Base-by-base conservation (phyloP, 2,113 vertebrate genomes). In the Ailurus styani region DNA sequence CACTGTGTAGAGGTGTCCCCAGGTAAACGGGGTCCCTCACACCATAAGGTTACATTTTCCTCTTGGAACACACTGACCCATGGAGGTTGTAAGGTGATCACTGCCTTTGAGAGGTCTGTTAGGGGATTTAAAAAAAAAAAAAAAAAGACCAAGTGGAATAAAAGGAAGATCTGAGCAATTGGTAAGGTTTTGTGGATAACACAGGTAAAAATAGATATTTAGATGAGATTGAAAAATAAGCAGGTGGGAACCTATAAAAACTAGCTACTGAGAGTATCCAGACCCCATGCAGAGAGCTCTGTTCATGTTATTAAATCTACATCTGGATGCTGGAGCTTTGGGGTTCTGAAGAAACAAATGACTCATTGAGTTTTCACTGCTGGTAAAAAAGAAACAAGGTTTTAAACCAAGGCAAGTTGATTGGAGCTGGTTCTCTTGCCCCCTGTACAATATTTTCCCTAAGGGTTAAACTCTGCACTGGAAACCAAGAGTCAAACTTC, bases 11-110 rank as follows among this genome's bases (percentile, higher is more conserved):
- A 12, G 45, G 0, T 88, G 62, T 66, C 2, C 10, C 86, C 66
- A 11, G 77, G 70, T 17, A 0, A 54, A 11, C 0, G 70, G 7
- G 37, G 37, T 8, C 72, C 91, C 18, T 95, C 57, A 34, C 96
- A 98, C 11, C 0, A 0, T 15, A 98, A 42, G 40, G 57, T 95
- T 7, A 98, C 86, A 3, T 8, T 79, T 78, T 98, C 94, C 37
- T 45, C 15, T 42, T 2, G 52, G 86, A 97, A 97, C 47, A 97
- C 20, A 57, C 3, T 95, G 34, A 96, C 73, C 97, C 98, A 98
- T 0, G 96, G 95, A 83, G 98, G 98, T 34, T 83, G 47, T 82
- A 97, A 78, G 37, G 94, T 97, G 91, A 98, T 50, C 85, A 73
- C 77, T n/a, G 97, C 90, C 82, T 94, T 97, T 68, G 45, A 25